Conservation (phyloP, 2,888 invertebrate genomes). For the Drosophila barbarae region DNA sequence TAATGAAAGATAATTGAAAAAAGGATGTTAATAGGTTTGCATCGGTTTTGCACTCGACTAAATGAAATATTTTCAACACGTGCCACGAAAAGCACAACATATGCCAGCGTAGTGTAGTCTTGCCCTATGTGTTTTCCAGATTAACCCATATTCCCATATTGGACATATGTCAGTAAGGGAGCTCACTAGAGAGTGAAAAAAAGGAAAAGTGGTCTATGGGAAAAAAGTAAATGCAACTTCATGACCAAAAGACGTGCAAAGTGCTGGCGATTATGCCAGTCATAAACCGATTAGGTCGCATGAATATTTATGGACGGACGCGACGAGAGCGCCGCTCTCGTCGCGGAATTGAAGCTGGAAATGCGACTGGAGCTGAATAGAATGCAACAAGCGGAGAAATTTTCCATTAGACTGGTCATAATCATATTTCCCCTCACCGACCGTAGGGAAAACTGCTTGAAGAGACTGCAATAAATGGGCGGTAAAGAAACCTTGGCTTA, state of each 20-base stretch:
- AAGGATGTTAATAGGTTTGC: neutral
- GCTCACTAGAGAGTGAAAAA: constrained; percentile 11
- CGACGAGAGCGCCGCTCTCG: constrained; percentile 8
- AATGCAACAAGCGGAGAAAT: constrained; percentile 53
- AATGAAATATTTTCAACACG: neutral
- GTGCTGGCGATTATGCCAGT: constrained; percentile 51
- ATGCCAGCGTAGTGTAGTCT: neutral
- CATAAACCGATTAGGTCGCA: constrained; percentile 68
- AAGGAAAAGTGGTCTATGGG: neutral
- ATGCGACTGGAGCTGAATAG: constrained; percentile 23
- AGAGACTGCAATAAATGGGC: neutral
- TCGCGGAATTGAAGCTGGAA: constrained; percentile 20
- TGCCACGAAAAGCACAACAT: neutral
- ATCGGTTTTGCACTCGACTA: neutral
- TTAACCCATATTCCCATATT: constrained; percentile 35
- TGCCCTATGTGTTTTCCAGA: neutral
- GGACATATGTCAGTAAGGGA: constrained; percentile 23
- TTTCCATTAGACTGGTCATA: constrained; percentile 22
- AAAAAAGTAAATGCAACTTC: constrained; percentile 37
- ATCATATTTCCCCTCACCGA: constrained; percentile 45
- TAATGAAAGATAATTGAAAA: neutral
- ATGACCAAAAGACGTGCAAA: constrained; percentile 56
- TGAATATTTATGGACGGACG: constrained; percentile 65
- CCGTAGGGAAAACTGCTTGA: neutral
- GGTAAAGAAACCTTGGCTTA: neutral